Evolutionary conservation across 2,888 invertebrate species (phyloP).

Genomic region (Eustalomyia histrio): DNA sequence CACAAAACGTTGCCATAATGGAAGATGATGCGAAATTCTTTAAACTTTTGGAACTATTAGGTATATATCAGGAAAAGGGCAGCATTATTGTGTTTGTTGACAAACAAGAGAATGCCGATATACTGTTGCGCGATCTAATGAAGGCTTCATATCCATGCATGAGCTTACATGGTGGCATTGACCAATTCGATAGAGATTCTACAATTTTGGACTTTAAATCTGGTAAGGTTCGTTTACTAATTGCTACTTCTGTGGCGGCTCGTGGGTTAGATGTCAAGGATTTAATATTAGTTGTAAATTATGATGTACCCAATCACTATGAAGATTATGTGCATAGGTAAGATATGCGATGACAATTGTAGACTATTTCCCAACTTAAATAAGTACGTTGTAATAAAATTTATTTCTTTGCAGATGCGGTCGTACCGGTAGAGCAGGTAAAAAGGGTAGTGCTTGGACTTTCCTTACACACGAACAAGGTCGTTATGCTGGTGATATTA

Average conservation of each 20-base stretch:
- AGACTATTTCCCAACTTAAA: background rate
- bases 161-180: constrained; percentile 99
- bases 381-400: background rate
- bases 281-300: constrained; percentile 97
- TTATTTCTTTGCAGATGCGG: constrained; percentile 85
- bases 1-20: constrained; percentile 94
- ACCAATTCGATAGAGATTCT: constrained; percentile 99
- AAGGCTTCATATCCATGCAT: constrained; percentile 97
- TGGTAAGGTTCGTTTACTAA: constrained; percentile 93
- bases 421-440: constrained; percentile 93
- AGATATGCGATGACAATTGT: constrained; percentile 25
- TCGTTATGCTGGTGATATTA: constrained; percentile 94
- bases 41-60: constrained; percentile 98
- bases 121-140: constrained; percentile 95
- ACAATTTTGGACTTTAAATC: constrained; percentile 98
- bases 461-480: constrained; percentile 98
- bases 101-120: constrained; percentile 98
- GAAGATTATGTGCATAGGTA: constrained; percentile 98
- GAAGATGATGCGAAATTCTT: constrained; percentile 99
- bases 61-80: constrained; percentile 93
- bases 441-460: constrained; percentile 98
- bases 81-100: constrained; percentile 98
- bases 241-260: constrained; percentile 99
- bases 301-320: constrained; percentile 99
- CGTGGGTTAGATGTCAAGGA: constrained; percentile 99